Base-by-base conservation (phyloP, 1,140 invertebrate genomes). In the Nylanderia fulva region DNA sequence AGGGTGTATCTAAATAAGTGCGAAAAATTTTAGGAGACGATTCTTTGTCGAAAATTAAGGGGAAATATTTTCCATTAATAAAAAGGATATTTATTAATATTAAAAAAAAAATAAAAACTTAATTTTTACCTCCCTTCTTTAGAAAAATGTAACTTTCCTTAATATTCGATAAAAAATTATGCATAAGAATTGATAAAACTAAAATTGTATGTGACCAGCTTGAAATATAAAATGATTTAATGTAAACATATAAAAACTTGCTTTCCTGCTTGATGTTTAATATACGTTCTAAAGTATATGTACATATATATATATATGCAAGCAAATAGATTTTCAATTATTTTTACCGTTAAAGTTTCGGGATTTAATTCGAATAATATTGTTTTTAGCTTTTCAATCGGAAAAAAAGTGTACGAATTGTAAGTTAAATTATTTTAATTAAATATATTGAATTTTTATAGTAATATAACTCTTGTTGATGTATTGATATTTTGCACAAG, bases 371-470 rank as follows among this genome's bases (percentile, higher is more conserved):
- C 33, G 24, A 74, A 74, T 58, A 15, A 18, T 4, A 21, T 58
- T 39, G 13, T 4, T 21, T 45, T 74, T 4, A 33, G 6, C 9
- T 36, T 54, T 72, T 24, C 18, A 74, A 74, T 39, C 21, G 52
- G 18, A 7, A 21, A 54, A 54, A 21, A n/a, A 56, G n/a, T n/a
- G 48, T 54, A 9, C 21, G 2, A n/a, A 21, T n/a, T 21, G n/a
- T 56, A 56, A 56, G 21, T 56, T 21, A 39, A 56, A 74, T 74
- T 58, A 27, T 74, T 74, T 36, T 18, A 56, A 56, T 74, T 15
- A 39, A 74, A 2, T 33, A 2, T 18, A 39, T 74, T 74, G 13
- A 74, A 39, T 8, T 74, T n/a, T 56, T 27, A 56, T 74, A 33
- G 2, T 36, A 13, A 24, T 58, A 0, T 48, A 48, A 39, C 56